Conservation (phyloP, 2,113 vertebrate species). For the Neolamprologus brichardi region DNA sequence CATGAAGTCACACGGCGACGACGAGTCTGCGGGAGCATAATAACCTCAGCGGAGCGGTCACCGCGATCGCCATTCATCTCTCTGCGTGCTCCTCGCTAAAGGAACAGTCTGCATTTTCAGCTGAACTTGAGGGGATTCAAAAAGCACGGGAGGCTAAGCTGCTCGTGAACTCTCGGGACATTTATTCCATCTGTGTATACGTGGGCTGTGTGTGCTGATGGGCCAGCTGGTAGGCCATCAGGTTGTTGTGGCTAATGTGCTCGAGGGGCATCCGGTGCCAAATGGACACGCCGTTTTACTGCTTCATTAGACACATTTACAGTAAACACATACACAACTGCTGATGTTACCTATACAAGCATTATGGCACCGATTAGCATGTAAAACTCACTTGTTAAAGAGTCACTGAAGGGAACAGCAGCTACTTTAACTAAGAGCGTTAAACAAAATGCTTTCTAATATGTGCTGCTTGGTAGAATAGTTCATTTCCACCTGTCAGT, state of each 20-base stretch:
- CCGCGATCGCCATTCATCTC: conserved; percentile 25
- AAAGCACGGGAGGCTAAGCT: background rate
- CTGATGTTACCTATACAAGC: background rate
- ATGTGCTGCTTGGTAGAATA: background rate
- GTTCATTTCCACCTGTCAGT: conserved; percentile 20
- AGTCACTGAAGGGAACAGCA: background rate
- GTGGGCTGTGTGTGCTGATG: background rate
- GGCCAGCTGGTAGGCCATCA: conserved; percentile 20
- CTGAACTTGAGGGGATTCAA: background rate
- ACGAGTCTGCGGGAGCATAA: background rate
- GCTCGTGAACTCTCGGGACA: background rate
- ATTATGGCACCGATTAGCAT: conserved; percentile 24
- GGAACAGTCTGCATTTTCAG: background rate
- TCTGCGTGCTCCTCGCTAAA: background rate
- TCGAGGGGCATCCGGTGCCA: background rate
- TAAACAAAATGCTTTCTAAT: background rate
- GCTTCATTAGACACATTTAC: conserved; percentile 6
- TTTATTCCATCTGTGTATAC: background rate
- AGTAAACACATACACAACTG: background rate
- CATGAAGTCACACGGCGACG: background rate
- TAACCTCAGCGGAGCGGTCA: conserved; percentile 2
- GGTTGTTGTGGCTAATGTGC: conserved; percentile 1
- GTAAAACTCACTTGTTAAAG: conserved; percentile 31
- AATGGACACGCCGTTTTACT: background rate
- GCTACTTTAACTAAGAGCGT: conserved; percentile 8